Base-by-base conservation (phyloP, 1,140 invertebrate species). In the Drosophila ficusphila region DNA sequence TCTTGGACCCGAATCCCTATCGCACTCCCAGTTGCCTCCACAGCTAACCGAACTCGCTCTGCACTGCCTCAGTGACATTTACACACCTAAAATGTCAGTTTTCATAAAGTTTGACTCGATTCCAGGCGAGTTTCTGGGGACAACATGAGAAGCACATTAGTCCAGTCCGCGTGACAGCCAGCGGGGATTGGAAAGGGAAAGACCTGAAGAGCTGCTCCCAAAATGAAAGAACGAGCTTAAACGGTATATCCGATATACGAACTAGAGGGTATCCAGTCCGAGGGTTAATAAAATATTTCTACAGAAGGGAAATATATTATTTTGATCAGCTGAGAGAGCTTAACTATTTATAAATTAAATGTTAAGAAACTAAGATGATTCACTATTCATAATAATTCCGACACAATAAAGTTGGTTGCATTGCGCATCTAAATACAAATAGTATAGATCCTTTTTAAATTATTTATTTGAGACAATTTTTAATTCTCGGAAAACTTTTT, bases 51-150 rank as follows among this genome's bases (percentile, higher is more conserved):
- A 27, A 65, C 57, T 33, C 11, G 29, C 34, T 38, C 62, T 41
- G 27, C 58, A 47, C 46, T 53, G 39, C 51, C 29, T 16, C 71
- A 56, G 79, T 56, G 51, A 82, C 73, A 74, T 47, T 85, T 79
- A 83, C 83, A 89, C 83, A 89, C 83, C 83, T 83, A 74, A 89
- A 89, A 89, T 83, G 78, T 89, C 83, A 89, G 61, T 68, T 89
- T 70, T 76, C 75, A 89, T 89, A 69, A 78, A 57, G 61, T 61
- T 65, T 69, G 68, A 42, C 54, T 67, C 61, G 46, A 67, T 31
- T 41, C 27, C 60, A 29, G 36, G 42, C 36, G 64, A 65, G 76
- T 72, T 82, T 62, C 64, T 61, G 61, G 58, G 29, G 42, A 75
- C 79, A 67, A 86, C 81, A 86, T 74, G 77, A 83, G 83, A 89